Percentiles rank a stretch among this genome's conserved stretches.
These are phyloP conservation scores for Cloeon dipterum DNA, from an alignment of 2,888 invertebrate species.

Conservation along the genomic window DNA sequence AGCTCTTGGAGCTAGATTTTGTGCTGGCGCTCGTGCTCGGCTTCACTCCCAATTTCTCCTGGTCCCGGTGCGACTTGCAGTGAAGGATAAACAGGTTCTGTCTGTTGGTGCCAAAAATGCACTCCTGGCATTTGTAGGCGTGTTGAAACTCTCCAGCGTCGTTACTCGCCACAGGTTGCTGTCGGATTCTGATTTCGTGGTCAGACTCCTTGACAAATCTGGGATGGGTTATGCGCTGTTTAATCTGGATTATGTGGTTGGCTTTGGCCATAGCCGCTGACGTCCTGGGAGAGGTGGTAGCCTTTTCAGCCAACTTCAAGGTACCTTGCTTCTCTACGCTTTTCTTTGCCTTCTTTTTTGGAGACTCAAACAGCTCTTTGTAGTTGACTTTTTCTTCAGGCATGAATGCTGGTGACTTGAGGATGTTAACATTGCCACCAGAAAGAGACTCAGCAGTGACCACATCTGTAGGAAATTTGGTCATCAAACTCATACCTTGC, in stretches of 20 bases:
- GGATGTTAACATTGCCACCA: slow-evolving; percentile 44
- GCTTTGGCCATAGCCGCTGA: slow-evolving; percentile 5
- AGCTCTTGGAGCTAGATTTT: neutral
- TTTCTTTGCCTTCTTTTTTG: slow-evolving; percentile 18
- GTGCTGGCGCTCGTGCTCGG: slow-evolving; percentile 10
- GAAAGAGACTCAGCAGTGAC: slow-evolving; percentile 46
- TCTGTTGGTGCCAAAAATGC: slow-evolving; percentile 38
- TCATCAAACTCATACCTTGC: slow-evolving; percentile 30
- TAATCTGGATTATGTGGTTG: neutral
- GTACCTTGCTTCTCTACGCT: too few relatives aligned
- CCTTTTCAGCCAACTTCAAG: slow-evolving; percentile 11
- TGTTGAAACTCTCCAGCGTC: slow-evolving; percentile 16
- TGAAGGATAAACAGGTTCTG: slow-evolving; percentile 52
- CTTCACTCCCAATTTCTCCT: slow-evolving; percentile 13
- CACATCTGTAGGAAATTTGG: slow-evolving; percentile 59
- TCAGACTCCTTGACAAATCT: slow-evolving; percentile 23
- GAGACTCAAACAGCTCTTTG: slow-evolving; percentile 25
- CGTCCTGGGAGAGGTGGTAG: slow-evolving; percentile 11
- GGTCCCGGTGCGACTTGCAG: slow-evolving; percentile 40
- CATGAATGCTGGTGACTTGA: slow-evolving; percentile 30
- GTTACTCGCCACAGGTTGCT: slow-evolving; percentile 22
- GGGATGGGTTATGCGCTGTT: slow-evolving; percentile 21
- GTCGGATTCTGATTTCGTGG: slow-evolving; percentile 37
- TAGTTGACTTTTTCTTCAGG: slow-evolving; percentile 27
- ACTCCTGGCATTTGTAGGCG: slow-evolving; percentile 33